These are phyloP conservation scores for Drosophila engyochracea DNA, from an alignment of 2,888 invertebrate species.

Conservation along the genomic window DNA sequence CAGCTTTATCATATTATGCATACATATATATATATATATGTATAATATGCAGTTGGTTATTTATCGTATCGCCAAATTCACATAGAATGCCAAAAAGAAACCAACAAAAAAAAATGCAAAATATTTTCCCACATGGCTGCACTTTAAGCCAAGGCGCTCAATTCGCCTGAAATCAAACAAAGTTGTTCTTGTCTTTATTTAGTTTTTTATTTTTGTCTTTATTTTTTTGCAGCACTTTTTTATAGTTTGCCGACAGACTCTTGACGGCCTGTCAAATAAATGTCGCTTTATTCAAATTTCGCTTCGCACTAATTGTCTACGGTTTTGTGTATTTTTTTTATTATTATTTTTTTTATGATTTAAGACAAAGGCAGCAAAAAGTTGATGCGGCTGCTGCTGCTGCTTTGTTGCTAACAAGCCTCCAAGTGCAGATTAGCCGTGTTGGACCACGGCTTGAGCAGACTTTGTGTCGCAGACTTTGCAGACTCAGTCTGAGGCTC, in stretches of 20 bases:
- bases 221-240: slow-evolving; percentile 40
- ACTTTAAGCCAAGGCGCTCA: slow-evolving; percentile 70
- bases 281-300: slow-evolving; percentile 84
- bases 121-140: slow-evolving; percentile 77
- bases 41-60: slow-evolving; percentile 8
- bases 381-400: slow-evolving; percentile 30
- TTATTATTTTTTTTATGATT: slow-evolving; percentile 1
- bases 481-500: not conserved
- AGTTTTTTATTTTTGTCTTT: slow-evolving; percentile 21
- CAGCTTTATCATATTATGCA: slow-evolving; percentile 39
- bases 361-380: slow-evolving; percentile 68
- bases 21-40: slow-evolving; percentile 15
- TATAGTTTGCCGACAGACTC: slow-evolving; percentile 77
- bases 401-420: slow-evolving; percentile 62
- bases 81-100: slow-evolving; percentile 44
- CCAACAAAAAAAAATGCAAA: slow-evolving; percentile 30
- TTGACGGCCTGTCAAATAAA: slow-evolving; percentile 82
- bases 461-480: slow-evolving; percentile 78
- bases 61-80: slow-evolving; percentile 32
- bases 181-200: slow-evolving; percentile 43
- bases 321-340: slow-evolving; percentile 9
- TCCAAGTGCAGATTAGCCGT: slow-evolving; percentile 76
- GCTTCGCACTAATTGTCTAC: slow-evolving; percentile 78
- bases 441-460: slow-evolving; percentile 58
- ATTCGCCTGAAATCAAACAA: slow-evolving; percentile 76